Evolutionary conservation across 2,888 invertebrate species (phyloP).

Genomic region (Steinernema scapterisci): DNA sequence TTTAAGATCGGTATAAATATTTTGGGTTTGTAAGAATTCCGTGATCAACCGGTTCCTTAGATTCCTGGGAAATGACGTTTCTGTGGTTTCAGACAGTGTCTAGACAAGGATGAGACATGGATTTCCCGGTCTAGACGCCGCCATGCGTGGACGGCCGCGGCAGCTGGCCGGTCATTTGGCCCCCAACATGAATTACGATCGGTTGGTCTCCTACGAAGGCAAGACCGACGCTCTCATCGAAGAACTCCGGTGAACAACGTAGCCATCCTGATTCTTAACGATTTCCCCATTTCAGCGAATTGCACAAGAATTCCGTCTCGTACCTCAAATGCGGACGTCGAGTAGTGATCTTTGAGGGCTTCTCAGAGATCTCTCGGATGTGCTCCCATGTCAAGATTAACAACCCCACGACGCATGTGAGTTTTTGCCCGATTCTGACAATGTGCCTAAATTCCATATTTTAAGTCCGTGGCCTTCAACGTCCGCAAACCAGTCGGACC

Average conservation of each 20-base stretch:
- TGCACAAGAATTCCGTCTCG: neutral
- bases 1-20: too few species aligned
- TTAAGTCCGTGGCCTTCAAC: slow-evolving; percentile 9
- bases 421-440: neutral
- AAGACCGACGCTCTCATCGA: neutral
- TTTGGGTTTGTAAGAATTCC: too few species aligned
- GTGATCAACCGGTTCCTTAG: too few species aligned
- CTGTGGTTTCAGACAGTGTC: too few species aligned
- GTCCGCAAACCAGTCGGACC: slow-evolving; percentile 9
- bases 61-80: too few species aligned
- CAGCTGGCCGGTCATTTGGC: too few species aligned
- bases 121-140: too few species aligned
- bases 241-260: neutral
- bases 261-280: neutral
- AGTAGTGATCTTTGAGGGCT: slow-evolving; percentile 1
- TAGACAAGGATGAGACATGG: too few species aligned
- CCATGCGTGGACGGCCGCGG: too few species aligned
- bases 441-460: too few species aligned
- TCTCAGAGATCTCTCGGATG: neutral
- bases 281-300: neutral
- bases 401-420: neutral
- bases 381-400: neutral
- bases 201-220: neutral
- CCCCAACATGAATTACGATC: slow-evolving; percentile 18
- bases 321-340: neutral